Conservation (phyloP, 1,140 invertebrate species). For the Aphaenogaster ashmeadi region DNA sequence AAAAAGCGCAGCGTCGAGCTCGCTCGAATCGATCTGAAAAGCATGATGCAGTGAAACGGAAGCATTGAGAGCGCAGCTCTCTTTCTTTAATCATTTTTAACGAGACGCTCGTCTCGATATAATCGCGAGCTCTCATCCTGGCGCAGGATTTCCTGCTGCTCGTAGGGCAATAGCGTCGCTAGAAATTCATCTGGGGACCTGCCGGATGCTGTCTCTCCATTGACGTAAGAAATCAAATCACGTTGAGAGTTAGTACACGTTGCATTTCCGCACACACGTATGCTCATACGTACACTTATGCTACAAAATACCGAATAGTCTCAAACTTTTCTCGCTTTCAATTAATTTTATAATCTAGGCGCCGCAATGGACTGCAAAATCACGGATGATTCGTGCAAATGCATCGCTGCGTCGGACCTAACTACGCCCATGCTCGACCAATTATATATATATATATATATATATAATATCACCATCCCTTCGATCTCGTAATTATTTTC, state of each 20-base stretch:
- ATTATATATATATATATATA: no score
- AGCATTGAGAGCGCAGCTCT: neutral
- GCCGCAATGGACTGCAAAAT: neutral
- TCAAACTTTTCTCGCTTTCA: no score
- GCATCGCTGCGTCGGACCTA: neutral
- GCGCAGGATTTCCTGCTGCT: neutral
- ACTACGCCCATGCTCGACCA: neutral
- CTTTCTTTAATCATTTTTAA: constrained; percentile 23
- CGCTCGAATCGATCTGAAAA: neutral
- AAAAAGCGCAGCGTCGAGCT: neutral
- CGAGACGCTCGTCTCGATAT: neutral
- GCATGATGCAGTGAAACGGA: neutral
- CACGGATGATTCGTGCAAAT: neutral
- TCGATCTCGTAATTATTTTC: constrained; percentile 30
- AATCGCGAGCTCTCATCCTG: constrained; percentile 24
- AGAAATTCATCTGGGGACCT: neutral
- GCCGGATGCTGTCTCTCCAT: neutral
- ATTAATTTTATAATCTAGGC: no score
- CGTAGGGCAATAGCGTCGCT: neutral
- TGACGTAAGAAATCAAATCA: neutral
- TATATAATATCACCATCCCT: neutral
- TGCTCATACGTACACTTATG: neutral
- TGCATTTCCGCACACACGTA: no score
- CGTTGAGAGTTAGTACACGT: constrained; percentile 10
- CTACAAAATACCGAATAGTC: no score